Base-by-base conservation (phyloP, 2,113 vertebrate genomes). In the Pan paniscus region DNA sequence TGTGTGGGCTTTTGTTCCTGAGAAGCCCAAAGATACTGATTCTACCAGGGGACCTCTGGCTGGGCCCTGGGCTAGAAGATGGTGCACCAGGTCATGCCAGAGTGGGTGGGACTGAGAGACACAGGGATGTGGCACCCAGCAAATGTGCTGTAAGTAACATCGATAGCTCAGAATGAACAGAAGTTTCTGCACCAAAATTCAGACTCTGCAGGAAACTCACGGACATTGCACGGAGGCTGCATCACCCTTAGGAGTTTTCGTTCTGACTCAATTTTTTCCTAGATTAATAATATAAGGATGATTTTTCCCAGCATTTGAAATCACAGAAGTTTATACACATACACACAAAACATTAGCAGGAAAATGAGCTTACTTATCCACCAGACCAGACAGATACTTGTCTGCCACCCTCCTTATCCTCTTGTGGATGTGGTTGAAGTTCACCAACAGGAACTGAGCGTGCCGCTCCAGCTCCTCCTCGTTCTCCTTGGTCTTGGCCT, bases 361-460 rank as follows among this genome's bases (percentile, higher is more conserved):
- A n/a, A 64, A 40, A 10, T 2, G 43, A 50, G 98, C 99, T 98
- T 96, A 99, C 99, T 99, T 99, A 97, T 99, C 99, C 67, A 99
- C 99, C 97, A 99, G 98, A 57, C 99, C 99, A 57, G 99, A 99
- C 22, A 99, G 99, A 84, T 99, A 99, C 98, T 99, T 99, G 98
- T 99, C 99, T 0, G 99, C 99, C 59, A 99, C 99, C 97, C 99
- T 99, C 92, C 99, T 99, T 94, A 99, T 99, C 97, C 99, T 99
- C 98, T 99, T 99, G 98, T 99, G 99, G 90, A 99, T 99, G 96
- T 99, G 99, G 97, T 99, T 99, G 97, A 99, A 99, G 98, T 99
- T 99, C 96, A 99, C 98, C 97, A 99, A 97, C 73, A 99, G 97
- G 92, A 99, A 99, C 86, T 99, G 99, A 43, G 99, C 99, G 0